Base-by-base conservation (phyloP, 2,797 vertebrate species). In the Sebastes oblongus region DNA sequence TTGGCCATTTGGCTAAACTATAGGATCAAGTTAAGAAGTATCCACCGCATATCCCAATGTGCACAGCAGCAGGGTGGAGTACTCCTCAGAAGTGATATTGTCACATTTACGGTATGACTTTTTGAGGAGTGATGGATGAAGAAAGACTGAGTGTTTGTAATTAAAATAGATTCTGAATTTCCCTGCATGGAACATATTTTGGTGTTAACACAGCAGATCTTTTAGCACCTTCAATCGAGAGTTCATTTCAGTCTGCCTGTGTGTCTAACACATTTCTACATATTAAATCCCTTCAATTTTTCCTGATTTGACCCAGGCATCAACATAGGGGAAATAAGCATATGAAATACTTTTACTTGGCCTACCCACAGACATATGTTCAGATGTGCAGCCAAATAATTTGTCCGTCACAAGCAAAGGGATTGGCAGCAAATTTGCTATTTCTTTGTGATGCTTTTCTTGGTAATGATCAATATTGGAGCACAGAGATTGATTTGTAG, bases 1-100 rank as follows among this genome's bases (percentile, higher is more conserved):
- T 75, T 62, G 76, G 22, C 76, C 75, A 78, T 75, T 88, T 84
- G 80, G 82, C 81, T 34, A 34, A 78, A 46, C 46, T 61, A n/a
- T 6, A 72, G 72, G 75, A 86, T 78, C 59, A 70, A 77, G 66
- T 30, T 52, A 60, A 85, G 58, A 82, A 61, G 54, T 75, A 60
- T 75, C 42, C 54, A 72, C 50, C 2, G 2, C 32, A 61, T 27
- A 65, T 76, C 66, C 68, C 16, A 42, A 42, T 42, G 39, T 16
- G 39, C 39, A 42, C 39, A 42, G 39, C 46, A 55, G 75, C 72
- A 50, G 60, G 66, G 56, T 30, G 36, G 34, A 66, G 34, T 8
- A 20, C 29, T 32, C 52, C 50, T 62, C 10, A 72, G 55, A 78
- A 58, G n/a, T 25, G 27, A 77, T 60, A 70, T 8, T 80, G 69